These are phyloP conservation scores for Molossus molossus DNA, from an alignment of 2,797 vertebrate genomes.

Conservation along the genomic window DNA sequence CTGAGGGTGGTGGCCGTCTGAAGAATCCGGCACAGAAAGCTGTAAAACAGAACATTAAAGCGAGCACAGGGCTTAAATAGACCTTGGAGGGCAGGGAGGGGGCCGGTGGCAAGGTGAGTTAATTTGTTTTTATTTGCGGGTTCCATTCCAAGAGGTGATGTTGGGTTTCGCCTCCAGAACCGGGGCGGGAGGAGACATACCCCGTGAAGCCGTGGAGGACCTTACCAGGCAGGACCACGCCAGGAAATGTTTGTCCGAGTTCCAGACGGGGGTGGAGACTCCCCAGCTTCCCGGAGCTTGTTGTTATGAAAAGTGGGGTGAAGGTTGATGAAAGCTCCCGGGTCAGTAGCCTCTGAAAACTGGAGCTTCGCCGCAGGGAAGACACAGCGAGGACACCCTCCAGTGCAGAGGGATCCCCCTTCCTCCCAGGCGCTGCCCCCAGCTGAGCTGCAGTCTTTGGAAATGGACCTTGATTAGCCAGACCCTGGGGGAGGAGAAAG, in stretches of 20 bases:
- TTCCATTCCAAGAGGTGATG: slow-evolving; percentile 82
- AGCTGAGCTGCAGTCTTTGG: slow-evolving; percentile 27
- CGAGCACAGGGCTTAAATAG: slow-evolving; percentile 73
- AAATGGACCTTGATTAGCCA: slow-evolving; percentile 44
- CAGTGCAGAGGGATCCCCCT: slow-evolving; percentile 71
- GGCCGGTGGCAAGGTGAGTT: neutral
- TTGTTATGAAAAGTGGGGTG: slow-evolving; percentile 81
- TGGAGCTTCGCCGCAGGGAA: slow-evolving; percentile 74
- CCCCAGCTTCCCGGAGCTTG: slow-evolving; percentile 68
- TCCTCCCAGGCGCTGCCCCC: slow-evolving; percentile 39
- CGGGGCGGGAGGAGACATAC: slow-evolving; percentile 78
- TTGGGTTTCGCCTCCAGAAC: slow-evolving; percentile 83
- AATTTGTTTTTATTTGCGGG: slow-evolving; percentile 86
- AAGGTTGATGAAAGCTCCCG: slow-evolving; percentile 79
- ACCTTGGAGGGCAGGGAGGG: slow-evolving; percentile 6
- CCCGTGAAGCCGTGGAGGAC: slow-evolving; percentile 75
- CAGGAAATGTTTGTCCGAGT: slow-evolving; percentile 77
- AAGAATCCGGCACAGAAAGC: slow-evolving; percentile 76
- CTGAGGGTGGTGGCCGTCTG: slow-evolving; percentile 58
- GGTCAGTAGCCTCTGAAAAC: slow-evolving; percentile 56
- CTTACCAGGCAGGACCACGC: neutral
- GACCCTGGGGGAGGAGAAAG: slow-evolving; percentile 76
- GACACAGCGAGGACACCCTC: slow-evolving; percentile 63
- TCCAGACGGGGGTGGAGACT: slow-evolving; percentile 56
- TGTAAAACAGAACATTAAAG: slow-evolving; percentile 81